Conservation (phyloP, 64 coral and sea anemone genomes). For the Cladopsammia gracilis region DNA sequence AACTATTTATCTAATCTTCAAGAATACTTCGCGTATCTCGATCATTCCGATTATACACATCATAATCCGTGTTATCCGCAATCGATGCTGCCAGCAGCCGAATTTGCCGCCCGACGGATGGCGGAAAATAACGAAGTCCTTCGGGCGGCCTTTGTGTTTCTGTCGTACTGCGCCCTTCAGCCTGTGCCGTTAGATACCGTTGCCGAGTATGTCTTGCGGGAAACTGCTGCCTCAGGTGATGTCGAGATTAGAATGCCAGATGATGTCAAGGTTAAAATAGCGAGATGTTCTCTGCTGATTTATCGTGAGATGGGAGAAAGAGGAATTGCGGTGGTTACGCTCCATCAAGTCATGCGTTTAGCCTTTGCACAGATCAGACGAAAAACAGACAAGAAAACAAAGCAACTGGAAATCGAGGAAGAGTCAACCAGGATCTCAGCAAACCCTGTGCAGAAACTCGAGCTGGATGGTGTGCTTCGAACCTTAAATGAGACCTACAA, state of each 20-base stretch:
- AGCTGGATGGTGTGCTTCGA: conserved; percentile 26
- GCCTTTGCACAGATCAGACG: conserved; percentile 78
- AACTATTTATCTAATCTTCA: conserved; percentile 69
- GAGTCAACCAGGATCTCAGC: background rate
- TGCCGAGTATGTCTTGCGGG: conserved; percentile 46
- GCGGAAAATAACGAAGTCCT: conserved; percentile 79
- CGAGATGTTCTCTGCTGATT: conserved; percentile 88
- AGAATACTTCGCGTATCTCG: conserved; percentile 70
- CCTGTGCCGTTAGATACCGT: conserved; percentile 85
- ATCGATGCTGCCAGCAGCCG: conserved; percentile 84
- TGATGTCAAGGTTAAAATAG: conserved; percentile 78
- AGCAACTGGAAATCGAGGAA: background rate
- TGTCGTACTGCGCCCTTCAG: conserved; percentile 82
- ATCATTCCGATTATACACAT: conserved; percentile 77
- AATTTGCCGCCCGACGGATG: conserved; percentile 86
- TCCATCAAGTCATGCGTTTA: conserved; percentile 88
- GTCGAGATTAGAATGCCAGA: conserved; percentile 32
- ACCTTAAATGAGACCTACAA: conserved; percentile 26
- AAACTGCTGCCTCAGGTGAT: background rate
- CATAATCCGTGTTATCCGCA: conserved; percentile 86
- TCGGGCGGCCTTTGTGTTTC: conserved; percentile 75
- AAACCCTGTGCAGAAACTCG: background rate
- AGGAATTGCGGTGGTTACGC: conserved; percentile 78
- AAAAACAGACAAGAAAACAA: background rate
- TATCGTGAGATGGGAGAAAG: conserved; percentile 78